Conservation (phyloP, 2,113 vertebrate species). For the Pituophis catenifer region DNA sequence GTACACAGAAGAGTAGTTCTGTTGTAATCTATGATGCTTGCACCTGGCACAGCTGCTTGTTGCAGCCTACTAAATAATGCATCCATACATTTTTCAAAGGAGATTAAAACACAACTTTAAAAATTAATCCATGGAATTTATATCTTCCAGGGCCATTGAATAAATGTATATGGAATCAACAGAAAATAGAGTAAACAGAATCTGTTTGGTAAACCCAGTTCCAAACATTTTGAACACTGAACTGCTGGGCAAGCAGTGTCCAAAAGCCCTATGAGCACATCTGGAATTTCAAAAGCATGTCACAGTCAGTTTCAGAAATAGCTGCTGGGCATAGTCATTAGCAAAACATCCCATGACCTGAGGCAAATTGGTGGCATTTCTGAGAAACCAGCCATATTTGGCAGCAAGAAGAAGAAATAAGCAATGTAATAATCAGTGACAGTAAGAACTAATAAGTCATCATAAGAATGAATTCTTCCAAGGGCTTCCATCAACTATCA, state of each 20-base stretch:
- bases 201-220: not conserved
- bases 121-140: conserved; percentile 33
- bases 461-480: not conserved
- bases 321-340: not conserved
- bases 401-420: not conserved
- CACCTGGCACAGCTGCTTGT: conserved; percentile 29
- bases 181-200: conserved; percentile 32
- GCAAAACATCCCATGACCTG: not conserved
- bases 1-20: conserved; percentile 26
- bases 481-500: not conserved
- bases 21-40: conserved; percentile 17
- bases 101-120: conserved; percentile 43
- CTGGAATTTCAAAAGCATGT: not conserved
- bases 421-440: not conserved
- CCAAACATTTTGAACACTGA: not conserved
- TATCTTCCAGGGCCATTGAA: not conserved
- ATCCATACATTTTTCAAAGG: conserved; percentile 7
- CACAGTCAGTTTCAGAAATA: not conserved
- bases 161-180: conserved; percentile 7
- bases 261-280: not conserved
- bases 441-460: not conserved
- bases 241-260: accelerated
- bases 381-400: not conserved
- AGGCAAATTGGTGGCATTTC: not conserved
- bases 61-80: conserved; percentile 36